Evolutionary conservation across 1,140 invertebrate species (phyloP).

Genomic region (Nasonia longicornis): DNA sequence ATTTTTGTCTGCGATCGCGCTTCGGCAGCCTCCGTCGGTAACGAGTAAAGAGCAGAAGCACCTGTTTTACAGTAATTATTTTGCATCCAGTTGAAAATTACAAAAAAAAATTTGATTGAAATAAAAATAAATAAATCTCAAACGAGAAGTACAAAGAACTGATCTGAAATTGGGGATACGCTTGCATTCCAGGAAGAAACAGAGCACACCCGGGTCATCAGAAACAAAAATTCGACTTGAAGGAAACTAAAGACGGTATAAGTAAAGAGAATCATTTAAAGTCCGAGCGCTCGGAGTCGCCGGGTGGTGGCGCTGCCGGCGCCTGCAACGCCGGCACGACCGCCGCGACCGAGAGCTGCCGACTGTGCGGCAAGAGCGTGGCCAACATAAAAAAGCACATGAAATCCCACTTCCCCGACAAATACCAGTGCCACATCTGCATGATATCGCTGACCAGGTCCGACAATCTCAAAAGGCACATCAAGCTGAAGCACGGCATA

Average conservation of each 20-base stretch:
- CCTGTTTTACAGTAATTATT: constrained; percentile 49
- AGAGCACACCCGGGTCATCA: constrained; percentile 21
- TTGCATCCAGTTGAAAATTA: constrained; percentile 45
- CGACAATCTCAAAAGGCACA: constrained; percentile 69
- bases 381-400: constrained; percentile 69
- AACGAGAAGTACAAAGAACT: neutral
- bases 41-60: constrained; percentile 33
- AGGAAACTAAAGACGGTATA: constrained; percentile 62
- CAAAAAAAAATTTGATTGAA: neutral
- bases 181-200: constrained; percentile 67
- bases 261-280: constrained; percentile 65
- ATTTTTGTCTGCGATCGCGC: neutral
- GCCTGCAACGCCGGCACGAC: neutral
- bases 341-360: constrained; percentile 60
- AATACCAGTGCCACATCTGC: constrained; percentile 68
- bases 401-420: constrained; percentile 69
- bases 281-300: constrained; percentile 54
- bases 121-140: neutral
- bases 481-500: constrained; percentile 67
- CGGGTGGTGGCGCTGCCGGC: constrained; percentile 13
- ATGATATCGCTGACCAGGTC: constrained; percentile 69
- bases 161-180: constrained; percentile 50
- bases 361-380: constrained; percentile 67
- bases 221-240: constrained; percentile 40
- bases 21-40: constrained; percentile 13